These are phyloP conservation scores for Meteorus colon DNA, from an alignment of 2,888 invertebrate genomes.

Conservation along the genomic window DNA sequence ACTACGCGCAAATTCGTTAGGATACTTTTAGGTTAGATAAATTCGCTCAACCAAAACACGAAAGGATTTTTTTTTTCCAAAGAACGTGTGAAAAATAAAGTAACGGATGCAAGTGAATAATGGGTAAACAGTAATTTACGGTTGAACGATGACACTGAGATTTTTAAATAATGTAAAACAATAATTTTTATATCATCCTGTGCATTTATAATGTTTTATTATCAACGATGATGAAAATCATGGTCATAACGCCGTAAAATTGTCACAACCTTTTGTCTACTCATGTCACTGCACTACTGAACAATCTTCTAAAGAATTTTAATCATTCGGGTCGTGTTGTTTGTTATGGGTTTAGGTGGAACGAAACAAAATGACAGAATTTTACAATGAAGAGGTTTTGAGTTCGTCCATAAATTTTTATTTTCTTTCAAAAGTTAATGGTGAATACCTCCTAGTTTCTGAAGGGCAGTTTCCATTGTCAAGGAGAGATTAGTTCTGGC, in stretches of 20 bases:
- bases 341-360: background rate
- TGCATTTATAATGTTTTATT: background rate
- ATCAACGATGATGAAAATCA: background rate
- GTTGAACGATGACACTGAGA: background rate
- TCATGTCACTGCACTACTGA: too few species aligned
- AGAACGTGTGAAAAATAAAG: conserved; percentile 6
- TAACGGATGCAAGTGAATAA: background rate
- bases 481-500: background rate
- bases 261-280: background rate
- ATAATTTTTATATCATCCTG: background rate
- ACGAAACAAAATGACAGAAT: background rate
- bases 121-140: background rate
- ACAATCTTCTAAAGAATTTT: too few species aligned
- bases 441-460: background rate
- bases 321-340: background rate
- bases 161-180: background rate
- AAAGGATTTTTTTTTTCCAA: background rate
- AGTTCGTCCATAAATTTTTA: too few species aligned
- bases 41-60: background rate
- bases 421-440: too few species aligned
- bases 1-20: background rate
- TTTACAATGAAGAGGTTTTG: background rate
- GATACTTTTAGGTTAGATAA: background rate
- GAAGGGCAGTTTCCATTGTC: background rate
- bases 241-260: background rate